Base-by-base conservation (phyloP, 1,140 invertebrate species). In the Pteromalus puparum region DNA sequence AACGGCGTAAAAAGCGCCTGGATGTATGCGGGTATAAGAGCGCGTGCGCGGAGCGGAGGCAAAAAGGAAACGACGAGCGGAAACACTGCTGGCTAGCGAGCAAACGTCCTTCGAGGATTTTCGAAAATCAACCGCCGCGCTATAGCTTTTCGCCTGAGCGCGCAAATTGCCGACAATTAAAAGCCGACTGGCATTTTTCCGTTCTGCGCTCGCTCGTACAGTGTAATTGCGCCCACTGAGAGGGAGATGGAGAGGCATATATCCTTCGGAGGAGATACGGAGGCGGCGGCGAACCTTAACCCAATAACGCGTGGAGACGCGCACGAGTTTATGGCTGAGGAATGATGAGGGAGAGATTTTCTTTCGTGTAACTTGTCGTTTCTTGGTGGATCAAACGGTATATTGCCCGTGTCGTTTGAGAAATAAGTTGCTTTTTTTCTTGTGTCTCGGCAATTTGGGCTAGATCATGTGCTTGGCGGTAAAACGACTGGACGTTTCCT, bases 161-260 rank as follows among this genome's bases (percentile, higher is more conserved):
- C 24, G n/a, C 38, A 78, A 78, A 83, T 83, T 83, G 74, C 75
- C 67, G 42, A 12, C 75, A 78, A 83, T 83, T 78, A 83, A 83
- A 83, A 83, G 24, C 82, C 75, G 67, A 21, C 38, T 12, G 73
- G 24, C 30, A 76, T 30, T 28, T 82, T 83, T 30, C 24, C 61
- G 24, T 76, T 42, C 21, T 7, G 1, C n/a, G 73, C 38, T 34
- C 28, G 24, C 67, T 7, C 7, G 12, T 42, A 42, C 12, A 46
- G 68, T 72, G 21, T 72, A 70, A 81, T 81, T 48, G 7, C 28
- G 53, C n/a, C n/a, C 7, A 28, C 7, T 34, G 53, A n/a, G 53
- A 61, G 53, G 18, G 21, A 61, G 53, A 61, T 61, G 15, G 53
- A 61, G 53, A 61, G 18, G 53, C 5, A n/a, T 53, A 28, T 67